Evolutionary conservation across 1,140 invertebrate species (phyloP), one percentile per base, ranked within the genome.

Genomic region (Drosophila bifasciata): DNA sequence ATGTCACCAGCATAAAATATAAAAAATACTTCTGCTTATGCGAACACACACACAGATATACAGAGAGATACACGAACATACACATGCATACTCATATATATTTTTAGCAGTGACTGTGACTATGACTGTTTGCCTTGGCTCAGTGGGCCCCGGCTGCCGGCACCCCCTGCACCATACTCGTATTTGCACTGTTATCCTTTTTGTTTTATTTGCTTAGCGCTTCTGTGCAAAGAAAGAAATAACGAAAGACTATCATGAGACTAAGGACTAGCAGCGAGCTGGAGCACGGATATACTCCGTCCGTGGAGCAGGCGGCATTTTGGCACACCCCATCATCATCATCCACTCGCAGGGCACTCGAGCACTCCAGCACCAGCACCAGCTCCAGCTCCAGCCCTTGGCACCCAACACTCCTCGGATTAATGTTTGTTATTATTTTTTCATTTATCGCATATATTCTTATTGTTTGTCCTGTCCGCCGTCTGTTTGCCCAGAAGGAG

Each of bases 191-290:
- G 83, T 88, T 88, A 88, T 88, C 83, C 83, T 78, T 88, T 88
- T 88, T 88, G 83, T 88, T 88, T 88, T 88, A 88, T 88, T 88
- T 88, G 83, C 83, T 89, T 88, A 88, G 83, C 83, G 79, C 83
- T 83, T 79, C 79, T 88, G 83, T 88, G 79, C 60, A 83, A 83
- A 88, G 83, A 74, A 75, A 53, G 41, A 48, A 51, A 68, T 69
- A 74, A 74, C 70, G 67, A 50, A 70, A 70, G 73, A 85, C 80
- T 76, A 80, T 70, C 80, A 64, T 67, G 73, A 80, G 81, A 80
- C 73, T 56, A 73, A 63, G 64, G 77, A 80, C 67, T 63, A 58
- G 49, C 71, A 56, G 66, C 66, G 40, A 46, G 40, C 56, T 56
- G 43, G 48, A 66, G 57, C 63, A 60, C 36, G 70, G 55, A 74